Percentiles rank a stretch among this genome's conserved stretches.
Evolutionary conservation across 2,113 vertebrate genomes (phyloP).

Genomic region (Nerophis ophidion): DNA sequence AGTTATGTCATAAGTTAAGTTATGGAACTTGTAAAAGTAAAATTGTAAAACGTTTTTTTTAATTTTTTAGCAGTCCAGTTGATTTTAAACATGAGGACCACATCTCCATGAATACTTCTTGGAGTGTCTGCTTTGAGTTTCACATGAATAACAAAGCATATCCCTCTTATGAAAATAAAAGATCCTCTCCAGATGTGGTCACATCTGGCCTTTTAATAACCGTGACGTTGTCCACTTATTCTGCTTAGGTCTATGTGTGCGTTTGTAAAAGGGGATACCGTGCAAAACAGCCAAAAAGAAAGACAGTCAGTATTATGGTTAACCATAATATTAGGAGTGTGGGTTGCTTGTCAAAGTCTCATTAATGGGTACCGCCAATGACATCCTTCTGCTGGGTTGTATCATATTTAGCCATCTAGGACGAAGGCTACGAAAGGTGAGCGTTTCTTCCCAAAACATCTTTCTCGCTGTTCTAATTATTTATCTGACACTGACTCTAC

Average conservation of each 20-base stretch:
- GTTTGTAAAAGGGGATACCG: constrained; percentile 19
- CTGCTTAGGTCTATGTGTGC: constrained; percentile 19
- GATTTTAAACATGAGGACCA: background rate
- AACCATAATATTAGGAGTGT: constrained; percentile 36
- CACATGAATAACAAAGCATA: constrained; percentile 38
- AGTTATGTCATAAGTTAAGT: too few relatives aligned
- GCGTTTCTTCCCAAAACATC: constrained; percentile 13
- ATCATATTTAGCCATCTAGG: constrained; percentile 29
- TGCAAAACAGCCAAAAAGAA: constrained; percentile 9
- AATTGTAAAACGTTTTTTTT: background rate
- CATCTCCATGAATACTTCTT: constrained; percentile 4
- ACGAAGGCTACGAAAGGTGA: constrained; percentile 6
- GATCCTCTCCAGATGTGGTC: constrained; percentile 2
- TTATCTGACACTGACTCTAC: constrained; percentile 22
- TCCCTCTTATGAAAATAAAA: constrained; percentile 12
- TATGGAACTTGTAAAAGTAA: too few relatives aligned
- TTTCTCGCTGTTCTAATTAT: constrained; percentile 35
- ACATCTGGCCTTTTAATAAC: constrained; percentile 22
- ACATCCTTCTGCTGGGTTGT: constrained; percentile 36
- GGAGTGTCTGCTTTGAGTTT: constrained; percentile 5
- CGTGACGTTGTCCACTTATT: constrained; percentile 25
- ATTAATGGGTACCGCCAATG: constrained; percentile 44
- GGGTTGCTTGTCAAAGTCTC: constrained; percentile 47
- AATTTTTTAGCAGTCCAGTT: background rate
- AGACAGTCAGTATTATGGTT: constrained; percentile 29